phyloP scores from a whole-genome alignment of 1,140 invertebrate species.

The Planococcus citri region DNA sequence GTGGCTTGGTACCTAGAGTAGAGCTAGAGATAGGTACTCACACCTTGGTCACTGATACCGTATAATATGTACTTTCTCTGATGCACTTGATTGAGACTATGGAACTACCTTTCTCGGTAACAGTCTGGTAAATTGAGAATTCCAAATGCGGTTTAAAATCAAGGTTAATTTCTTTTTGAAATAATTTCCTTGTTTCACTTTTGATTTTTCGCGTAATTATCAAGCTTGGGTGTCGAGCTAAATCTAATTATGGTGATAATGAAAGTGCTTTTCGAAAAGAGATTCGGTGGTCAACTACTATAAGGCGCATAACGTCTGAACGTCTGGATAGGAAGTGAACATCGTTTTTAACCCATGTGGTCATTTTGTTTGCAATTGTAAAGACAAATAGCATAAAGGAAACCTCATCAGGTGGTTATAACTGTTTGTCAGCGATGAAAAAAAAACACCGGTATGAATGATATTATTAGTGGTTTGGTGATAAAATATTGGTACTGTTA shows the following conservation, averaged over 20 bases:
- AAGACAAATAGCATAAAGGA: too few relatives aligned
- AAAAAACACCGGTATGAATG: too few relatives aligned
- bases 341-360: background rate
- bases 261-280: background rate
- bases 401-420: too few relatives aligned
- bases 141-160: background rate
- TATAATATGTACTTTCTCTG: background rate
- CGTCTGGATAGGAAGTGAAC: background rate
- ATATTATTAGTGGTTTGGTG: too few relatives aligned
- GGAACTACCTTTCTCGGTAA: background rate
- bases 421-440: too few relatives aligned
- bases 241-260: background rate
- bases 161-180: background rate
- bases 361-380: too few relatives aligned
- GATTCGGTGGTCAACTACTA: background rate
- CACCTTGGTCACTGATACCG: background rate
- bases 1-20: too few relatives aligned
- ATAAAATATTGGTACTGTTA: too few relatives aligned
- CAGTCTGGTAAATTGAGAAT: background rate
- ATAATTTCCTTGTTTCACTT: slow-evolving; percentile 7
- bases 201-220: background rate
- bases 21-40: too few relatives aligned
- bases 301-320: too few relatives aligned
- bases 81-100: background rate
- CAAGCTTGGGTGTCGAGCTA: too few relatives aligned